Conservation (phyloP, 2,113 vertebrate genomes). For the Lichenostomus cassidix region DNA sequence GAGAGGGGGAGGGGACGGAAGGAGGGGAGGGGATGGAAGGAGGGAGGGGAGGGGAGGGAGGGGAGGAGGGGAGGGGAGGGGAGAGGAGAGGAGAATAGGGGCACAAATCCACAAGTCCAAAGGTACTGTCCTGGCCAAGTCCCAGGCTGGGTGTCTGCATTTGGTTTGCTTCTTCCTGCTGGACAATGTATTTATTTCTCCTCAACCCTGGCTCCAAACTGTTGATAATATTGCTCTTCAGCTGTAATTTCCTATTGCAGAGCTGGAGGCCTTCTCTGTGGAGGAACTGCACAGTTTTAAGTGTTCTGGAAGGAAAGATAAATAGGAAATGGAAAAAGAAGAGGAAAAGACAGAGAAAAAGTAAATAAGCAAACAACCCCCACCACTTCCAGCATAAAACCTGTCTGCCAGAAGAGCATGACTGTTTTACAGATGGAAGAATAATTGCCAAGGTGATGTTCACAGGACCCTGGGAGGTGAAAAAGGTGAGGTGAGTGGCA, state of each 20-base stretch:
- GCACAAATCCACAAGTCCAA: background rate
- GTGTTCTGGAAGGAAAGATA: background rate
- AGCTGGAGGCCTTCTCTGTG: background rate
- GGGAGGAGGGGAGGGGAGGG: no score
- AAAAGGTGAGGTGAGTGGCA: background rate
- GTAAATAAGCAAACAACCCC: background rate
- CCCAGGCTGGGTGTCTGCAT: background rate
- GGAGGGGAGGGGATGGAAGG: no score
- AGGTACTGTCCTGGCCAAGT: background rate
- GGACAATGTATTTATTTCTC: background rate
- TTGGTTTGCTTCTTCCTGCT: background rate
- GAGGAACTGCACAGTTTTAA: background rate
- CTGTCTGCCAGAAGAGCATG: fast-evolving
- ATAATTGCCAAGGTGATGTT: background rate
- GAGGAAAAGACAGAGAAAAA: background rate
- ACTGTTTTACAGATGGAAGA: background rate
- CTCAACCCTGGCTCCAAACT: background rate
- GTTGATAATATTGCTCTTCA: background rate
- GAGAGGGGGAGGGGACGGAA: no score
- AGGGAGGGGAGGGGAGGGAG: no score
- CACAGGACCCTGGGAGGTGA: background rate
- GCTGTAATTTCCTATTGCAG: background rate
- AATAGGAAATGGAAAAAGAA: background rate
- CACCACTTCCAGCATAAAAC: background rate
- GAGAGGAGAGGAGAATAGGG: no score